Evolutionary conservation across 2,797 vertebrate genomes (phyloP).

Genomic region (Lophius americanus): DNA sequence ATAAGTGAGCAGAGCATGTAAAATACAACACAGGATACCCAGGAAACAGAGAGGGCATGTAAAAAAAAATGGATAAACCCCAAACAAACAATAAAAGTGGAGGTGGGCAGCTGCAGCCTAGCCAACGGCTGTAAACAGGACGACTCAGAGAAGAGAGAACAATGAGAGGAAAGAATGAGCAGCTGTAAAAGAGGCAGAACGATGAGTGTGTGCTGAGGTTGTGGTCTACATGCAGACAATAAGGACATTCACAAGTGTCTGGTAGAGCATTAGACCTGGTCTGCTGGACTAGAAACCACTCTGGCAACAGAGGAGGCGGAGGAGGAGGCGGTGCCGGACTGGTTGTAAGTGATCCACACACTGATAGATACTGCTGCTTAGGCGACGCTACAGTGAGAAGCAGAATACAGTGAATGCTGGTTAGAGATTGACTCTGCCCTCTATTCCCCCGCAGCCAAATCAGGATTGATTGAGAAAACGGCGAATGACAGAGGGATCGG

Average conservation of each 20-base stretch:
- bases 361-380: conserved; percentile 17
- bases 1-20: conserved; percentile 72
- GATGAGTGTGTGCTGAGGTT: conserved; percentile 36
- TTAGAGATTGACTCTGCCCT: conserved; percentile 31
- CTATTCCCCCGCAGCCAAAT: conserved; percentile 13
- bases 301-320: conserved; percentile 14
- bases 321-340: conserved; percentile 9
- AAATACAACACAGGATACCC: conserved; percentile 44
- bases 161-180: conserved; percentile 25
- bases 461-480: conserved; percentile 7
- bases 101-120: conserved; percentile 34
- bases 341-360: not conserved
- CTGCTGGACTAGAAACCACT: conserved; percentile 26
- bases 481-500: not conserved
- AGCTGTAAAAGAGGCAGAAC: conserved; percentile 24
- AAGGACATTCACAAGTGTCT: conserved; percentile 71
- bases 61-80: too few relatives aligned
- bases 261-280: conserved; percentile 28
- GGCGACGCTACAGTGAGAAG: conserved; percentile 20
- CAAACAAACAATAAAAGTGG: conserved; percentile 44
- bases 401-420: conserved; percentile 51
- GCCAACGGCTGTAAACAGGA: conserved; percentile 53
- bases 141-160: conserved; percentile 26
- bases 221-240: conserved; percentile 56
- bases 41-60: conserved; percentile 48